Evolutionary conservation across 2,888 invertebrate species (phyloP), one percentile per base, ranked within the genome.

Genomic region (Nymphalis polychloros): DNA sequence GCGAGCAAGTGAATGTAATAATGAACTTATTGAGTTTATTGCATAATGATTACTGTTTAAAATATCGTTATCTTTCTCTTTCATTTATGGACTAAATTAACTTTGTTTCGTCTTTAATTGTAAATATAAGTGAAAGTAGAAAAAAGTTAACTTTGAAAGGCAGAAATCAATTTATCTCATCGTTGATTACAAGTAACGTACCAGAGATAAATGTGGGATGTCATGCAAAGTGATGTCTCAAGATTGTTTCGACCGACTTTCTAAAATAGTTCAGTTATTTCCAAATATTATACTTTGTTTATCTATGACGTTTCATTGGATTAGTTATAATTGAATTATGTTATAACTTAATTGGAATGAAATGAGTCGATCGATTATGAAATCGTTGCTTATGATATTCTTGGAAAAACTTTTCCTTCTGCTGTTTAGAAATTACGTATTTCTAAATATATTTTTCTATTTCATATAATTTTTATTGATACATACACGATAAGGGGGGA

Each of bases 91-190:
- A 68, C 53, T 55, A 63, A 53, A 66, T 70, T 70, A 64, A 70
- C 52, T 64, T 69, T 67, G 69, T 69, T 67, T 64, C 48, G 64
- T 66, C 64, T 63, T 65, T 67, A 64, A 68, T 67, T 61, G 62
- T 67, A 55, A 69, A 60, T 46, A 46, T 16, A 41, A 67, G 67
- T 68, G 71, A 72, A 74, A 72, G 72, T 67, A 59, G 63, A 53
- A 59, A 71, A 64, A 69, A 60, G 46, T 53, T 67, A 48, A 57
- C 65, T 49, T 59, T 52, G 52, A 60, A 46, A 67, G 46, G 41
- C 60, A 55, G 59, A 52, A 31, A 55, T 41, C 52, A 59, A 65
- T 64, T 67, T 50, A 59, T 59, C 53, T 57, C 31, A n/a, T 53
- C 48, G 52, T 59, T 55, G 16, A 59, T 50, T 49, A 64, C 52